Evolutionary conservation across 2,888 invertebrate genomes (phyloP).

Genomic region (Steromphala cineraria): DNA sequence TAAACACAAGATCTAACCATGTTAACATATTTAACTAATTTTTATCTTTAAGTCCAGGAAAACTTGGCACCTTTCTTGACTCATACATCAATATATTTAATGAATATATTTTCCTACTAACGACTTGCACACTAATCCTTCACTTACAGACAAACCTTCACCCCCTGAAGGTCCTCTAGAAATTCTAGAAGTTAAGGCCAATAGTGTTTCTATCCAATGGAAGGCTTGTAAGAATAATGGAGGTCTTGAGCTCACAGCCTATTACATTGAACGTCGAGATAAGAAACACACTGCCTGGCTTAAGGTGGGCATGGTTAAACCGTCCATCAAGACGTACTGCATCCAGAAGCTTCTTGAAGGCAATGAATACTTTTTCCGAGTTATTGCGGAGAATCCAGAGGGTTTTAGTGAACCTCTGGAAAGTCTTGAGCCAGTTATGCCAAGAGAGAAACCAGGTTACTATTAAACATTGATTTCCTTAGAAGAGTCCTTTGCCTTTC

Average conservation of each 20-base stretch:
- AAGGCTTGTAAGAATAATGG: constrained; percentile 88
- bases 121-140: neutral
- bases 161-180: constrained; percentile 65
- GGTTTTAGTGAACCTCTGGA: constrained; percentile 76
- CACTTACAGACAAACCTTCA: constrained; percentile 62
- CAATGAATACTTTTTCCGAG: constrained; percentile 69
- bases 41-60: no score
- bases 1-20: no score
- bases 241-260: constrained; percentile 86
- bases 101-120: no score
- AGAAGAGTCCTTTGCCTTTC: neutral
- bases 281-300: constrained; percentile 63
- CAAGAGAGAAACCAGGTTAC: constrained; percentile 61
- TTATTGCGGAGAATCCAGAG: constrained; percentile 67
- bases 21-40: no score
- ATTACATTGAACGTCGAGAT: constrained; percentile 87
- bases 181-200: constrained; percentile 81
- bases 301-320: constrained; percentile 46
- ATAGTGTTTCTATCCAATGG: constrained; percentile 87
- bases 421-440: constrained; percentile 54
- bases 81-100: no score
- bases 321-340: constrained; percentile 47
- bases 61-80: no score
- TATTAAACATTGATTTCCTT: neutral
- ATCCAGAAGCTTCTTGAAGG: constrained; percentile 68